Evolutionary conservation across 1,140 invertebrate genomes (phyloP).

Genomic region (Hylaeus anthracinus): DNA sequence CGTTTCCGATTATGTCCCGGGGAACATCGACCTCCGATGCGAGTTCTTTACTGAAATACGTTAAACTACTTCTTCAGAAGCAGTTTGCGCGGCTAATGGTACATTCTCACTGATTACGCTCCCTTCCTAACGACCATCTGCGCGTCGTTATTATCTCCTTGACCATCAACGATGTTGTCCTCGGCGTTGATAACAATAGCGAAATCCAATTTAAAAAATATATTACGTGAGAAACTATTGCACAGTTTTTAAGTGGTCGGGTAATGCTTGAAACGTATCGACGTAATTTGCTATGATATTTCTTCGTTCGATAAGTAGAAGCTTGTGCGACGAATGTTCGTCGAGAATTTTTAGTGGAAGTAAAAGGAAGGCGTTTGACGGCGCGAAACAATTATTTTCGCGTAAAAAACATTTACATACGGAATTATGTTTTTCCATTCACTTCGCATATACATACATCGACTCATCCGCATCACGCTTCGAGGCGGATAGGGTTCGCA

Average conservation of each 20-base stretch:
- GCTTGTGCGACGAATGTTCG: background rate
- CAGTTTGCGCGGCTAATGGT: conserved; percentile 69
- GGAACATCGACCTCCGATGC: background rate
- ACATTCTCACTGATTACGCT: conserved; percentile 68
- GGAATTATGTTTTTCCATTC: background rate
- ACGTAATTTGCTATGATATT: background rate
- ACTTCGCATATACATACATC: background rate
- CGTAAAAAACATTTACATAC: background rate
- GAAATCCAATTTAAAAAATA: conserved; percentile 18
- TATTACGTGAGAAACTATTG: background rate
- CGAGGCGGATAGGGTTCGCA: too few relatives aligned
- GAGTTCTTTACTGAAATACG: conserved; percentile 48
- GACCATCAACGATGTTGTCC: conserved; percentile 3
- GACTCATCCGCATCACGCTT: background rate
- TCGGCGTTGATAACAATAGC: conserved; percentile 25
- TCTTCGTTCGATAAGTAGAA: background rate
- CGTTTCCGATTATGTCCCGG: background rate
- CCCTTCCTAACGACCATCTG: conserved; percentile 48
- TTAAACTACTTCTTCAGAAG: conserved; percentile 63
- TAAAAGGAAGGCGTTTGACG: background rate
- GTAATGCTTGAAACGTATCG: background rate
- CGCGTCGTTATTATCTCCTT: conserved; percentile 56
- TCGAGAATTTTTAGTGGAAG: background rate
- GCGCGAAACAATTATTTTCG: background rate
- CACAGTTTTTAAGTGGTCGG: background rate